Conservation (phyloP, 2,888 invertebrate genomes). For the Punctoribates punctum region DNA sequence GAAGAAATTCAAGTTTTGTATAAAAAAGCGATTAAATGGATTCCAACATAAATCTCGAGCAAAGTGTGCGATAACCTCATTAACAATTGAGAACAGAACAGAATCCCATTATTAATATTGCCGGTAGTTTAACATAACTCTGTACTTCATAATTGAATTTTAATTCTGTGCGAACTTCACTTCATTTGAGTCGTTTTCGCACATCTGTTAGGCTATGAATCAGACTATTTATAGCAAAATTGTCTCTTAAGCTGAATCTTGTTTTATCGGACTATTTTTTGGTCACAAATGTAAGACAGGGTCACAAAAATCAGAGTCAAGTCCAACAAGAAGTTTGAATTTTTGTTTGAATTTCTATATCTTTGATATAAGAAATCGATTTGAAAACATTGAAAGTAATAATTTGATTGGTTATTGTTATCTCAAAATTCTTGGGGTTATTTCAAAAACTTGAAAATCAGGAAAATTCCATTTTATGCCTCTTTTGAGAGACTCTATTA, state of each 20-base stretch:
- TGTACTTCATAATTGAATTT: too few relatives aligned
- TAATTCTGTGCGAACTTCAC: too few relatives aligned
- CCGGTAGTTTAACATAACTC: slow-evolving; percentile 6
- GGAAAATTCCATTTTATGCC: not conserved
- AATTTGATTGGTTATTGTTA: not conserved
- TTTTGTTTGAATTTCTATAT: too few relatives aligned
- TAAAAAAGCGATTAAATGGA: not conserved
- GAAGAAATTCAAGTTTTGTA: not conserved
- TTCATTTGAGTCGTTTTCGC: too few relatives aligned
- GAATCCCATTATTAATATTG: not conserved
- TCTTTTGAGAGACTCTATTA: not conserved
- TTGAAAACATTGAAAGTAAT: not conserved
- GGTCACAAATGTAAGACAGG: not conserved
- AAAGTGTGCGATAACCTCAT: slow-evolving; percentile 8
- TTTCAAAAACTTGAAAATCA: not conserved
- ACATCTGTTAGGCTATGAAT: too few relatives aligned
- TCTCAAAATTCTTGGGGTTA: not conserved
- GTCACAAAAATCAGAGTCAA: slow-evolving; percentile 1
- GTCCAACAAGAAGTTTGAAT: not conserved
- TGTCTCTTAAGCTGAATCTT: too few relatives aligned
- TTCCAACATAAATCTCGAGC: not conserved
- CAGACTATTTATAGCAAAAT: too few relatives aligned
- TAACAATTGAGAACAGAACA: not conserved
- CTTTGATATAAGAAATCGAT: too few relatives aligned
- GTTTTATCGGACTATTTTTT: too few relatives aligned